Evolutionary conservation across 2,888 invertebrate genomes (phyloP).

Genomic region (Dryobotodes eremita): DNA sequence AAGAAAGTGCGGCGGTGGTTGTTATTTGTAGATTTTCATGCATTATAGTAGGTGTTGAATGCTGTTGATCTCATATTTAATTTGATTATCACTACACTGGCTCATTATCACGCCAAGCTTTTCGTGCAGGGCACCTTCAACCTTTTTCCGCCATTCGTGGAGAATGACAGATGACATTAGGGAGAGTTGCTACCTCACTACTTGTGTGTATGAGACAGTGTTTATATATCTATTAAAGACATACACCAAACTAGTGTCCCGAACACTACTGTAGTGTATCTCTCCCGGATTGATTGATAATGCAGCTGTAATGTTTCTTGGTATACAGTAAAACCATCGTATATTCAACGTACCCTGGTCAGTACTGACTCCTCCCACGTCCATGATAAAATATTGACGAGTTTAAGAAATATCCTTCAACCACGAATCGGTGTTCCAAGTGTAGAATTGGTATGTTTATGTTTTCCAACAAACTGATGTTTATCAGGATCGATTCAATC

Average conservation of each 20-base stretch:
- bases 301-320: neutral
- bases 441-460: neutral
- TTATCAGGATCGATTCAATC: neutral
- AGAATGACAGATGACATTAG: neutral
- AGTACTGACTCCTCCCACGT: neutral
- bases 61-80: neutral
- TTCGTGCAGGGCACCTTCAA: too few relatives aligned
- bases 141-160: neutral
- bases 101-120: neutral
- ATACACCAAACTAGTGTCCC: too few relatives aligned
- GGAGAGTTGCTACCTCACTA: neutral
- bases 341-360: neutral
- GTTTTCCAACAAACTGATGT: neutral
- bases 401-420: neutral
- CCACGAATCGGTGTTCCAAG: neutral
- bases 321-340: neutral
- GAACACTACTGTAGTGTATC: too few relatives aligned
- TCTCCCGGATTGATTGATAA: too few relatives aligned
- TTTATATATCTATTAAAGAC: neutral
- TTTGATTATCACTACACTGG: neutral
- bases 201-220: neutral
- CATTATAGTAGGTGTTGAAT: neutral
- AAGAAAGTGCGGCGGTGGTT: conserved; percentile 11
- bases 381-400: neutral
- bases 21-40: conserved; percentile 34